phyloP scores from a whole-genome alignment of 1,140 invertebrate species.

The Pararge aegeria region DNA sequence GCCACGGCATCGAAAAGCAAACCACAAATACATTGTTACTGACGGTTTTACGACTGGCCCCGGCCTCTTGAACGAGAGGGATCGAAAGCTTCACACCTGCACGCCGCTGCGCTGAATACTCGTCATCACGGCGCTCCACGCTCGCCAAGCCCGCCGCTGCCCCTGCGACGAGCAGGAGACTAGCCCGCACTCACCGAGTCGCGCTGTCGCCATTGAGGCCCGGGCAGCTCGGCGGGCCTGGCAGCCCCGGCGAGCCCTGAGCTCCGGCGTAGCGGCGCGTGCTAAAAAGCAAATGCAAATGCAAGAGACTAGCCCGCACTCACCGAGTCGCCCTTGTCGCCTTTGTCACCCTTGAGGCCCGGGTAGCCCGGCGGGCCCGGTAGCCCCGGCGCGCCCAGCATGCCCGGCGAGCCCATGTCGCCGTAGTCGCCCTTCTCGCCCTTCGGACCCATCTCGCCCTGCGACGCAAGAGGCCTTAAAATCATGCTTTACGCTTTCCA shows the following conservation, averaged over 20 bases:
- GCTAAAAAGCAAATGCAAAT: slow-evolving; percentile 5
- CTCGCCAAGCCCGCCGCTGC: too few relatives aligned
- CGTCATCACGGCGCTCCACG: too few relatives aligned
- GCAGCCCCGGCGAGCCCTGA: slow-evolving; percentile 88
- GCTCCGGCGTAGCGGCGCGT: slow-evolving; percentile 84
- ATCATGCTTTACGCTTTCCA: too few relatives aligned
- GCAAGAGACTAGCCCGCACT: slow-evolving; percentile 36
- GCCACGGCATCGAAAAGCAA: slow-evolving; percentile 25
- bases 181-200: slow-evolving; percentile 87
- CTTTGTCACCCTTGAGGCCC: slow-evolving; percentile 93
- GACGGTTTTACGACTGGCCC: too few relatives aligned
- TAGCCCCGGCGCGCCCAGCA: slow-evolving; percentile 87
- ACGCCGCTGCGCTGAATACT: too few relatives aligned
- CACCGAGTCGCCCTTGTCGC: slow-evolving; percentile 95
- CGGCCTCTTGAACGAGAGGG: too few relatives aligned
- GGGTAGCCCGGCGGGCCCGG: slow-evolving; percentile 91
- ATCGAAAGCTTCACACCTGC: too few relatives aligned
- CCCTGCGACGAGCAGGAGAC: too few relatives aligned
- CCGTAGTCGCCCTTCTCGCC: slow-evolving; percentile 95
- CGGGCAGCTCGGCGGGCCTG: slow-evolving; percentile 90
- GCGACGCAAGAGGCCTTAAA: background rate
- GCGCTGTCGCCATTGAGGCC: slow-evolving; percentile 92
- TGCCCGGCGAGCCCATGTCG: slow-evolving; percentile 93
- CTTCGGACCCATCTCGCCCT: slow-evolving; percentile 91
- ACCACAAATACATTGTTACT: slow-evolving; percentile 22